A percentile compares a stretch with the other conserved stretches of the same genome.
These are phyloP conservation scores for Silurus lanzhouensis DNA, from an alignment of 2,797 vertebrate genomes.

Conservation along the genomic window DNA sequence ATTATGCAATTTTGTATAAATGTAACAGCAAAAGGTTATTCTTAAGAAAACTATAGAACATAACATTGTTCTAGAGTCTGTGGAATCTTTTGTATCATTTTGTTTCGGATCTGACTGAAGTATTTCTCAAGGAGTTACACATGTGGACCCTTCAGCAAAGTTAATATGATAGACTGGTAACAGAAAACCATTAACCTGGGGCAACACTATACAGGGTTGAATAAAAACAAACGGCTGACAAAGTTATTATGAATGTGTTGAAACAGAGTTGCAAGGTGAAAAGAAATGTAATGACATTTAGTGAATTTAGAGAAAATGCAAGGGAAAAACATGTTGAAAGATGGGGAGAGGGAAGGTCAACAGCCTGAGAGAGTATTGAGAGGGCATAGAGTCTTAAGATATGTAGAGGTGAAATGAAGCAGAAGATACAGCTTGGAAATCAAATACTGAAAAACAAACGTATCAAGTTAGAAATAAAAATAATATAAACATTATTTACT, in stretches of 20 bases:
- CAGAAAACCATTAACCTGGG: conserved; percentile 36
- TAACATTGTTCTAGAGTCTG: neutral
- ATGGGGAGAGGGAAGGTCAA: neutral
- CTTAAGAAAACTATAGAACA: neutral
- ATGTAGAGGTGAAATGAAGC: neutral
- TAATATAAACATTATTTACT: neutral
- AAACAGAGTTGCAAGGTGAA: neutral
- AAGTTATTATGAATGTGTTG: conserved; percentile 34
- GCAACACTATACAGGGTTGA: neutral
- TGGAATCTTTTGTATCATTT: neutral
- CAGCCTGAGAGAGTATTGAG: neutral
- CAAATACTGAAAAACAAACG: neutral
- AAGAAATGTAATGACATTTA: neutral
- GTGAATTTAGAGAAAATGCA: neutral
- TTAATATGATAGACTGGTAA: conserved; percentile 45
- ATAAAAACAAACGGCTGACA: conserved; percentile 32
- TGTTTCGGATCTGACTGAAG: neutral
- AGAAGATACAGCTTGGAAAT: neutral
- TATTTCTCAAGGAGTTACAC: neutral
- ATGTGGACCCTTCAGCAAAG: conserved; percentile 24
- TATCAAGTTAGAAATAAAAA: neutral
- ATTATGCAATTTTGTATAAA: neutral
- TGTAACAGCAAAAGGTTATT: neutral
- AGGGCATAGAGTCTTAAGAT: neutral
- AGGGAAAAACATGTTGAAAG: neutral